Evolutionary conservation across 2,888 invertebrate species (phyloP), one percentile per base, ranked within the genome.

Genomic region (Megaustenia siamemsis): DNA sequence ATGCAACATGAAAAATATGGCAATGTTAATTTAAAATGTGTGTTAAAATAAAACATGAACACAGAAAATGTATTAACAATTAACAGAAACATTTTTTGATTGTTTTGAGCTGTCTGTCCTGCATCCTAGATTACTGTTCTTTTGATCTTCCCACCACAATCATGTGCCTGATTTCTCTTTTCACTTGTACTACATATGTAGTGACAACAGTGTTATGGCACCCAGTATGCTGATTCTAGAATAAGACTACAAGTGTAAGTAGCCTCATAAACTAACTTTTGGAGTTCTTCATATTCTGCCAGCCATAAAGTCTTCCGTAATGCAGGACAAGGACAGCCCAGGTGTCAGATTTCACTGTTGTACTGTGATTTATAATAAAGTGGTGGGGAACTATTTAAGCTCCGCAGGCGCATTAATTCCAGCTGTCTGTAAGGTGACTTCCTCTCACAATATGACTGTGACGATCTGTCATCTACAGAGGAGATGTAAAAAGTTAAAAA

Each of bases 381-480:
- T 18, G 83, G 71, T 21, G 88, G 86, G 18, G 88, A 88, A 35
- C 86, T 89, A 75, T 90, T 89, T 40, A 90, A 77, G 40, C 88
- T 90, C 12, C 90, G 87, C 87, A 92, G 89, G 82, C 91, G 88
- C 84, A 91, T 92, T 53, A 92, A 85, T 85, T 92, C 92, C 82
- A 91, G 86, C 78, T 92, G 90, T 68, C 91, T 87, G 84, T 92
- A 91, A 10, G 89, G 89, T 28, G 91, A 90, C 76, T 90, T 91
- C 82, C 90, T 79, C 84, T 91, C 90, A 60, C 90, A 90, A 12
- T 83, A 85, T 38, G 83, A 86, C n/a, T 85, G 84, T 38, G 91
- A 89, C 1, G 91, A 89, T 71, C 91, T 84, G 53, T 92, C 91
- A 38, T 92, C 92, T 92, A 89, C 66, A 89, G 87, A 1, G 32